Percentiles rank a stretch among this genome's conserved stretches.
Evolutionary conservation across 2,113 vertebrate species (phyloP).

Genomic region (Silurus glanis): DNA sequence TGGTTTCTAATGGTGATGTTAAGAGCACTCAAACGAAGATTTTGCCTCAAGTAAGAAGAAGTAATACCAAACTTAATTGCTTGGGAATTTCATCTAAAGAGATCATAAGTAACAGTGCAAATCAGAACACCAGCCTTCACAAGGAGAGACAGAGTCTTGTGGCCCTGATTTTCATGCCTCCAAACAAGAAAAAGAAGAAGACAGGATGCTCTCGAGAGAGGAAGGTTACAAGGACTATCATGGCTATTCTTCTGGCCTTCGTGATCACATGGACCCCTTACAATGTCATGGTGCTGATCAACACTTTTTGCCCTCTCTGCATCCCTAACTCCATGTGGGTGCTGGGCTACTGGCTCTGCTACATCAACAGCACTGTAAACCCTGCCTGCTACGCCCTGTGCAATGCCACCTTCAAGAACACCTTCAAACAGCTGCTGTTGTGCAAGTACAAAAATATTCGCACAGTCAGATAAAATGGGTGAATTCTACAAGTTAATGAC

Average conservation of each 20-base stretch:
- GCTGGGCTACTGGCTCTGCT: constrained; percentile 84
- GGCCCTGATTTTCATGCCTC: constrained; percentile 79
- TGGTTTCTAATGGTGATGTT: constrained; percentile 58
- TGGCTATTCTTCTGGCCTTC: constrained; percentile 85
- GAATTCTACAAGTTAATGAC: neutral
- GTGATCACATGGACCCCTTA: constrained; percentile 94
- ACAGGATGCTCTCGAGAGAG: constrained; percentile 85
- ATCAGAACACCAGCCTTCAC: constrained; percentile 50
- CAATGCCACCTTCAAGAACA: constrained; percentile 97
- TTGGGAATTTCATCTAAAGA: constrained; percentile 73
- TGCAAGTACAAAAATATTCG: constrained; percentile 96
- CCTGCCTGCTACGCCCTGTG: constrained; percentile 96
- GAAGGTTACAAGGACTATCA: constrained; percentile 96
- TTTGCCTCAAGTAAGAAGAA: constrained; percentile 60
- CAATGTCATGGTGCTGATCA: constrained; percentile 98
- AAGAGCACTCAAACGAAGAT: constrained; percentile 55
- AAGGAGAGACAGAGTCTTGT: constrained; percentile 79
- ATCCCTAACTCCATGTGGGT: constrained; percentile 91
- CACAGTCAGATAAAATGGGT: constrained; percentile 62
- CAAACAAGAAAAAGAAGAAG: constrained; percentile 78
- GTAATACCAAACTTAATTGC: constrained; percentile 56
- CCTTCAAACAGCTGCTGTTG: constrained; percentile 93
- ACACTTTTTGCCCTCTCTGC: constrained; percentile 88
- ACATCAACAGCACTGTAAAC: constrained; percentile 98
- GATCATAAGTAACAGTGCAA: constrained; percentile 51